Evolutionary conservation across 1,140 invertebrate species (phyloP), one percentile per base, ranked within the genome.

Genomic region (Drusus annulatus): DNA sequence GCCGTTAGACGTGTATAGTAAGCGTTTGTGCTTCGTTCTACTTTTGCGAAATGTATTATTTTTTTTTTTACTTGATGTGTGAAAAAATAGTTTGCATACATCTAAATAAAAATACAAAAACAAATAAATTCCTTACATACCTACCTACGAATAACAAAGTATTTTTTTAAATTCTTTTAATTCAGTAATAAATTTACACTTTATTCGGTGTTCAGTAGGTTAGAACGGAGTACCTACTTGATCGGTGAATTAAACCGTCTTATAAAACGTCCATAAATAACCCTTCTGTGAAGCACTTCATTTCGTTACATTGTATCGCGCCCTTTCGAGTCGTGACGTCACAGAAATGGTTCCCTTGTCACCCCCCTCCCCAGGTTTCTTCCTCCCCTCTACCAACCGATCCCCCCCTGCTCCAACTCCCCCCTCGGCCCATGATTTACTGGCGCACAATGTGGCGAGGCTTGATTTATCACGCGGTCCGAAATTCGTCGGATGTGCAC

Each of bases 391-490:
- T 6, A 56, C 54, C n/a, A 21, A 21, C n/a, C 25, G n/a, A 16
- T n/a, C 25, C 60, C 23, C 60, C 16, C 25, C n/a, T 0, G 1
- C 10, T 2, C 62, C 25, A 7, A 15, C 65, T 54, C 80, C 69
- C 71, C 58, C 63, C 71, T 73, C 69, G 74, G 54, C 52, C 65
- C 65, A 84, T 84, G 82, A 84, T 84, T 84, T 81, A 84, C 75
- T 60, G 51, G 36, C 80, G 58, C 77, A 84, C 82, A 81, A 79
- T 84, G 82, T 84, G 82, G 82, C 80, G 80, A 79, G 80, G 71
- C 82, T 80, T 84, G 82, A 84, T 84, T 84, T 84, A 84, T 81
- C 45, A 63, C 75, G 54, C 56, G 75, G 80, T 81, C 80, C 82
- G 82, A 84, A 81, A 79, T 84, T 81, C 78, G 82, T 79, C 69